Base-by-base conservation (phyloP, 1,140 invertebrate genomes). In the Penaeus vannamei region DNA sequence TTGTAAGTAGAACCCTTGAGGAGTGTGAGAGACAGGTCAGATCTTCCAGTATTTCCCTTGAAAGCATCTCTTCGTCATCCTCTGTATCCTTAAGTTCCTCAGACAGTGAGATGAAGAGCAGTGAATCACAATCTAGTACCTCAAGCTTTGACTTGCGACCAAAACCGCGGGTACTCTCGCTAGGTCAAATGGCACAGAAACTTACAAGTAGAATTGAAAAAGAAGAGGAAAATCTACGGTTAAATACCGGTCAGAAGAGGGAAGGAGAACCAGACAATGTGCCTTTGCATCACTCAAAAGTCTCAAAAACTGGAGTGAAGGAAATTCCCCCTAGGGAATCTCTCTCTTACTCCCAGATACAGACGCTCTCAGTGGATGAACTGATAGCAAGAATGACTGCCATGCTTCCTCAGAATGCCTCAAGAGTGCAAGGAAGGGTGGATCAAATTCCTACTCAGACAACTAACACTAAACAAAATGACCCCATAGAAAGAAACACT, bases 1-100 rank as follows among this genome's bases (percentile, higher is more conserved):
- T 89, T 22, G 87, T 89, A 36, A 89, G 87, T 85, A 82, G 87
- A 29, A 89, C 87, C 22, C 66, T 89, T 32, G 87, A 89, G 59
- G 87, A 89, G 32, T 89, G 87, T 89, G 87, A 89, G 59, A 62
- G 36, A 59, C 82, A 80, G 29, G 72, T 89, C 26, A 89, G 59
- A 79, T 84, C 87, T 42, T 89, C 87, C 23, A 85, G 60, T 80
- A 59, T 89, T 64, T 89, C 87, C 19, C 17, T 89, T 32, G 83
- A 84, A 26, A 84, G 87, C 22, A 66, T 84, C 23, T 84, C 82
- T 12, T 84, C 87, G 4, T 36, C 81, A 36, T 82, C 86, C 1
- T 88, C 80, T 29, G 46, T 36, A 26, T 86, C 85, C 14, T 26
- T 64, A 19, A 82, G 61, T 29, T 87, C 86, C 0, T 80, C 86